These are phyloP conservation scores for Drosophila mercatorum DNA, from an alignment of 2,888 invertebrate species.

Conservation along the genomic window DNA sequence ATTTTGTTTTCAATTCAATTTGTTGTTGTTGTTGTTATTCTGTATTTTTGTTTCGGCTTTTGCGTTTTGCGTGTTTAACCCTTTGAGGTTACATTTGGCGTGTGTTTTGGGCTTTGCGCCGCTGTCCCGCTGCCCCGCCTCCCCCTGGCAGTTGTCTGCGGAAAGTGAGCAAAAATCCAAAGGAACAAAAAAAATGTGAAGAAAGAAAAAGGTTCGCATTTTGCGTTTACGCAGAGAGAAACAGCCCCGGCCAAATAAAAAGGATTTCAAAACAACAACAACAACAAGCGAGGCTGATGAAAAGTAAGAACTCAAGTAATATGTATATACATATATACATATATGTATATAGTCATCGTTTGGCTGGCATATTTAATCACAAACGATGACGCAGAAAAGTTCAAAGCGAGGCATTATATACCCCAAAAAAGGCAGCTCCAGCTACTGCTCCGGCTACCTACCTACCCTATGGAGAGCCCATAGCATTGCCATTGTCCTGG, in stretches of 20 bases:
- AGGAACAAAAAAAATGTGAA: constrained; percentile 18
- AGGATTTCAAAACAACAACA: constrained; percentile 71
- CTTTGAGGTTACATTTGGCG: constrained; percentile 81
- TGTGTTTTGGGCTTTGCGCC: constrained; percentile 58
- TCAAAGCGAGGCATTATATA: constrained; percentile 70
- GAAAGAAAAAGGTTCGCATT: constrained; percentile 69
- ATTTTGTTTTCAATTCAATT: constrained; percentile 30
- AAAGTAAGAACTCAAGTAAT: constrained; percentile 73
- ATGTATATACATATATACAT: constrained; percentile 19
- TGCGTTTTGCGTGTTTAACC: constrained; percentile 81
- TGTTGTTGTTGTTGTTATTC: constrained; percentile 17
- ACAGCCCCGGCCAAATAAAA: constrained; percentile 69
- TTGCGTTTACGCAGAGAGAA: constrained; percentile 73
- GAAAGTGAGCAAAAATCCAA: constrained; percentile 57
- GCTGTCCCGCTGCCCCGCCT: too few species aligned
- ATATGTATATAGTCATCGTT: constrained; percentile 38
- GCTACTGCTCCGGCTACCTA: constrained; percentile 6
- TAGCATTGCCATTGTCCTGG: constrained; percentile 36
- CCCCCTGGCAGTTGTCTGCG: constrained; percentile 49
- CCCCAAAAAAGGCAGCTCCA: constrained; percentile 61
- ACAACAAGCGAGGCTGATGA: constrained; percentile 65
- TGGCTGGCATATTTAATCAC: constrained; percentile 74
- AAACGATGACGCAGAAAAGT: constrained; percentile 79
- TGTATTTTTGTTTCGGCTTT: constrained; percentile 72
- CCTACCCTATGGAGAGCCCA: constrained; percentile 15